Evolutionary conservation across 2,888 invertebrate species (phyloP).

Genomic region (Teleiodes luculella): DNA sequence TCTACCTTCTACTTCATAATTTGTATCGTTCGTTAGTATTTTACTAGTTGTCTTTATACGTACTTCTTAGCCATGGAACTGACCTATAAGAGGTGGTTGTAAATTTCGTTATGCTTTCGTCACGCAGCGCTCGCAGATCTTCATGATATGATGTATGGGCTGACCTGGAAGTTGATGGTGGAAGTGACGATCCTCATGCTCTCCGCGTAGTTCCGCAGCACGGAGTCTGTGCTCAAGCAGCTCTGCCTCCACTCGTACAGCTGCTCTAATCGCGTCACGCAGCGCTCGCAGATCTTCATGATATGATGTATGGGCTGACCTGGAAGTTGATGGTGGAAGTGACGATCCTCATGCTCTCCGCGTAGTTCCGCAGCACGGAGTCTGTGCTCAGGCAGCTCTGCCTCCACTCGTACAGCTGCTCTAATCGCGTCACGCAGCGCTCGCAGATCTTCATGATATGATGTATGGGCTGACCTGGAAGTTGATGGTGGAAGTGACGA

Average conservation of each 20-base stretch:
- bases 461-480: no score
- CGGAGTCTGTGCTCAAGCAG: slow-evolving; percentile 82
- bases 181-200: slow-evolving; percentile 83
- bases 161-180: slow-evolving; percentile 82
- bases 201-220: slow-evolving; percentile 83
- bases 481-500: slow-evolving; percentile 82
- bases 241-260: slow-evolving; percentile 84
- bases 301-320: no score
- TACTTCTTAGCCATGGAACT: no score
- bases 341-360: slow-evolving; percentile 82
- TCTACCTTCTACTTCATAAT: no score
- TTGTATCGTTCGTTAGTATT: no score
- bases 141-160: no score
- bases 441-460: slow-evolving; percentile 86
- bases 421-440: slow-evolving; percentile 81
- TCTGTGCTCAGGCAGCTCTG: slow-evolving; percentile 82
- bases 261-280: slow-evolving; percentile 82
- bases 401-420: slow-evolving; percentile 84
- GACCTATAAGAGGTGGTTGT: no score
- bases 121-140: slow-evolving; percentile 84
- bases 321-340: slow-evolving; percentile 82
- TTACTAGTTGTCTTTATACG: no score
- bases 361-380: slow-evolving; percentile 82
- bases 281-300: slow-evolving; percentile 84
- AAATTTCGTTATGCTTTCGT: no score